Evolutionary conservation across 2,888 invertebrate species (phyloP).

Genomic region (Lydus trimaculatus): DNA sequence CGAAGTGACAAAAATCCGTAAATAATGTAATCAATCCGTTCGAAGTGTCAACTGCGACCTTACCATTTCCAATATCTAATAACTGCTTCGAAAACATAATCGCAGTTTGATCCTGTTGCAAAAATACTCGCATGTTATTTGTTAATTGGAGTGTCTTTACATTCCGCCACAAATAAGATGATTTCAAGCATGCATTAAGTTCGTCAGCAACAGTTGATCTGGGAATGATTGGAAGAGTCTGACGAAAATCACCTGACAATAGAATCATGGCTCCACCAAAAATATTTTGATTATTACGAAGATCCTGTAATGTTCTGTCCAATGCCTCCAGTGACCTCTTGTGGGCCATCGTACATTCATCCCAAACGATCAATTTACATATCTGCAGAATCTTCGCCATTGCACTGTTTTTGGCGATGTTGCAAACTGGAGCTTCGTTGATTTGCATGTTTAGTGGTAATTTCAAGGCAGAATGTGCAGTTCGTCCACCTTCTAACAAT

Average conservation of each 20-base stretch:
- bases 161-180: slow-evolving; percentile 39
- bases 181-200: slow-evolving; percentile 48
- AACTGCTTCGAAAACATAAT: not conserved
- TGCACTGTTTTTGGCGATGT: slow-evolving; percentile 29
- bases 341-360: not conserved
- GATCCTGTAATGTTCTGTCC: slow-evolving; percentile 31
- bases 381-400: not conserved
- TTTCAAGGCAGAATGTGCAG: slow-evolving; percentile 55
- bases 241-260: slow-evolving; percentile 50
- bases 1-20: no score
- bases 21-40: no score
- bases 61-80: not conserved
- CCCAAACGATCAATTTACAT: not conserved
- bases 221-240: slow-evolving; percentile 49
- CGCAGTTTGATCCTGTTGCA: not conserved
- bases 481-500: slow-evolving; percentile 52
- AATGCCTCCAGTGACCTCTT: not conserved
- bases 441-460: slow-evolving; percentile 47
- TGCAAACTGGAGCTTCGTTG: slow-evolving; percentile 47
- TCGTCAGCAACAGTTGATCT: slow-evolving; percentile 44
- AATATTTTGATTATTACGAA: slow-evolving; percentile 30
- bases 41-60: not conserved
- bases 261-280: slow-evolving; percentile 48
- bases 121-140: slow-evolving; percentile 35
- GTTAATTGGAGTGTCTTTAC: slow-evolving; percentile 33